A percentile compares a stretch with the other conserved stretches of the same genome.
These are phyloP conservation scores for Pelusios castaneus DNA, from an alignment of 2,113 vertebrate genomes.

Conservation along the genomic window DNA sequence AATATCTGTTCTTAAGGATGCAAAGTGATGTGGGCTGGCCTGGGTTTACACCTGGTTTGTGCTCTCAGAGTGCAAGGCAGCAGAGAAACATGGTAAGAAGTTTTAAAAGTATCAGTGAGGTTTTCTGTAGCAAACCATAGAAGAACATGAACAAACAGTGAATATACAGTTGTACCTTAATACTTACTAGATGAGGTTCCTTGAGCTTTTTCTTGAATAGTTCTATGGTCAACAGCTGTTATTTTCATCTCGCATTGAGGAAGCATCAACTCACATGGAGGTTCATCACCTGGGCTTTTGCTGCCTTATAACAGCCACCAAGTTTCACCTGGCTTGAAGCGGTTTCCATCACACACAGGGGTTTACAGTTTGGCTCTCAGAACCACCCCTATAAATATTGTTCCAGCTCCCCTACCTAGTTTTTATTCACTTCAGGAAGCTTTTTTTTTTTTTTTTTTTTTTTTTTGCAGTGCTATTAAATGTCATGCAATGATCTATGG, in stretches of 20 bases:
- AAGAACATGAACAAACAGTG: not conserved
- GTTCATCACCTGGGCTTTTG: not conserved
- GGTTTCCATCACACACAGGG: too few relatives aligned
- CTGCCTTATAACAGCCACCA: not conserved
- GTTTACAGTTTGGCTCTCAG: too few relatives aligned
- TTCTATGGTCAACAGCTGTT: not conserved
- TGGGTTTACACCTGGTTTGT: not conserved
- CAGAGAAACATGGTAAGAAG: not conserved
- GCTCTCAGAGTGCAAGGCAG: not conserved
- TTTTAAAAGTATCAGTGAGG: not conserved
- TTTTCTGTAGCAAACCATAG: not conserved
- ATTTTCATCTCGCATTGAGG: not conserved
- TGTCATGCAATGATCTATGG: not conserved
- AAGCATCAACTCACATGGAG: not conserved
- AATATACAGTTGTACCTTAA: not conserved
- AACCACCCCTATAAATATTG: too few relatives aligned
- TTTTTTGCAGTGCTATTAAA: not conserved
- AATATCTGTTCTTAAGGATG: not conserved
- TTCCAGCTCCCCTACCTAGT: too few relatives aligned
- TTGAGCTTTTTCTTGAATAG: not conserved
- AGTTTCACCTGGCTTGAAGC: not conserved
- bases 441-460: conserved; percentile 33
- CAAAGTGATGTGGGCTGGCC: not conserved
- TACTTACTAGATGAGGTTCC: not conserved
- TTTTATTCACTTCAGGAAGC: not conserved